These are phyloP conservation scores for Menura novaehollandiae DNA, from an alignment of 2,113 vertebrate species.

Conservation along the genomic window DNA sequence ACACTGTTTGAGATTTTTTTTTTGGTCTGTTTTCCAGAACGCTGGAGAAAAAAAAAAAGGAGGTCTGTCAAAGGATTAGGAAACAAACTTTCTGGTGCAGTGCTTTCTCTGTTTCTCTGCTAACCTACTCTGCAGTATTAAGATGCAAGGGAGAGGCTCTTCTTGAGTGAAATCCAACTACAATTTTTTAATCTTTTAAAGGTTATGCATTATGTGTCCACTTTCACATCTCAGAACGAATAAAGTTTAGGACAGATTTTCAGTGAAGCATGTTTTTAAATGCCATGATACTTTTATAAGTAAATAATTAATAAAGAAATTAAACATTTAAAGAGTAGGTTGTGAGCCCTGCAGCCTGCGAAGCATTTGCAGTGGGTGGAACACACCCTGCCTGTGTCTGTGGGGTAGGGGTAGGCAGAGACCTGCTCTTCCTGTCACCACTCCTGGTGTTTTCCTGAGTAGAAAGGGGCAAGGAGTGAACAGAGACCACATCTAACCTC, in stretches of 20 bases:
- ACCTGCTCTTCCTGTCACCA: not conserved
- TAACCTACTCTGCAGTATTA: not conserved
- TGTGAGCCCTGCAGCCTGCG: not conserved
- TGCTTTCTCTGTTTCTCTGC: not conserved
- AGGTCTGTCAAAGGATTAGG: constrained; percentile 28
- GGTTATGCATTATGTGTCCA: constrained; percentile 1
- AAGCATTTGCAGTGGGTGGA: not conserved
- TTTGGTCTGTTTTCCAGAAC: not conserved
- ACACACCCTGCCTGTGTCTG: not conserved
- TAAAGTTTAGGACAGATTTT: not conserved
- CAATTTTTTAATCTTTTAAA: constrained; percentile 27
- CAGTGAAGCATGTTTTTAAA: constrained; percentile 24
- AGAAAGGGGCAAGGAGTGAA: not conserved
- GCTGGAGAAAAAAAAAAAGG: constrained; percentile 17
- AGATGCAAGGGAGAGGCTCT: not conserved
- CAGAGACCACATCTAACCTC: not conserved
- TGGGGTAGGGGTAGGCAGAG: not conserved
- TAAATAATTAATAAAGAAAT: constrained; percentile 44
- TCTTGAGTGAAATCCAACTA: not conserved
- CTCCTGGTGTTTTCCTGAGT: not conserved
- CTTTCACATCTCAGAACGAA: constrained; percentile 8
- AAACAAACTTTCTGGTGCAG: constrained; percentile 35
- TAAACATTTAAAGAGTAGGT: constrained; percentile 11
- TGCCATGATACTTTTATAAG: not conserved
- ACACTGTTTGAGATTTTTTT: not conserved